Base-by-base conservation (phyloP, 2,888 invertebrate species). In the Erynnis tages region DNA sequence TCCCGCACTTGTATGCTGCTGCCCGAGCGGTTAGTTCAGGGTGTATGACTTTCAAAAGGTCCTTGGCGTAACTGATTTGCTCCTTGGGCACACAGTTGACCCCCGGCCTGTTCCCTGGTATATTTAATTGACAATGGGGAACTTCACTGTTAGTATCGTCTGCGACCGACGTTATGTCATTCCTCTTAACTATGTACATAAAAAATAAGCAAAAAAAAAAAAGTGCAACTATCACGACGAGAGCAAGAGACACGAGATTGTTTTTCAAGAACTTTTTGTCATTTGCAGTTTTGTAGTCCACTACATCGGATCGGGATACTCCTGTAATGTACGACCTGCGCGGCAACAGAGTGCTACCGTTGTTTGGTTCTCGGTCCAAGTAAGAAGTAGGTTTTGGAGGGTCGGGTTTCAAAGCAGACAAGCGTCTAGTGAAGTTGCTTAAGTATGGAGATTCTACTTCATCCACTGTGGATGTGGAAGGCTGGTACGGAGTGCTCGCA, bases 201-300 rank as follows among this genome's bases (percentile, higher is more conserved):
- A 93, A 91, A 62, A 91, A 91, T 66, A 94, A 87, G 63, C 91
- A 81, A 71, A 92, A 82, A 86, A 94, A 93, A 84, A 94, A 94
- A 71, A 92, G 82, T 53, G 91, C 84, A 4, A 92, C 91, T 32
- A 91, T 79, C 11, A 86, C 91, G 52, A 94, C 89, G 32, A 94
- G 86, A 32, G 92, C 88, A 57, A 92, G 90, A 1, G 93, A 93
- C 46, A 94, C 92, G 38, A 93, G 76, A 66, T 92, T 92, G 66
- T 91, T 92, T 65, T 91, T 91, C 59, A 91, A 73, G 54, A 91
- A 87, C 58, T 85, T 91, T 59, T 82, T 90, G 55, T 91, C 90
- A 62, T 73, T 82, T 2, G 69, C 72, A 5, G 76, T 65, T 62
- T 87, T 88, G 62, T 88, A 90, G 54, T 90, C 87, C 6, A 66